Evolutionary conservation across 2,888 invertebrate genomes (phyloP).

Genomic region (Nomada fabriciana): DNA sequence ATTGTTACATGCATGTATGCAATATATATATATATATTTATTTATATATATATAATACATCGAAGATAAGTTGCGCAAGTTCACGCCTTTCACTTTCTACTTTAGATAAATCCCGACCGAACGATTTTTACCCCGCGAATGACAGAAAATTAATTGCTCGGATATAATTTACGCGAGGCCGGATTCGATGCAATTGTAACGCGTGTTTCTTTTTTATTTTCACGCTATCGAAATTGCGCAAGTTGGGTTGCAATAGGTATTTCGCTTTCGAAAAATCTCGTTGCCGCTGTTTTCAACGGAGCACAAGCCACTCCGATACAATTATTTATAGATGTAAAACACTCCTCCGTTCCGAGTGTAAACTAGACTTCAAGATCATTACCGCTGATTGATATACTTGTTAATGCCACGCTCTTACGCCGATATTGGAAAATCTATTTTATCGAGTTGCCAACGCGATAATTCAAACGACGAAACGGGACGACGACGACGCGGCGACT

Average conservation of each 20-base stretch:
- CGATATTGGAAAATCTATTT: conserved; percentile 15
- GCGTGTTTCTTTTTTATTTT: background rate
- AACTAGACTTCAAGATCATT: conserved; percentile 8
- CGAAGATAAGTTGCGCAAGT: conserved; percentile 30
- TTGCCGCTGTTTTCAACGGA: background rate
- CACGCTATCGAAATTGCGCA: background rate
- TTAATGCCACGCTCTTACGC: background rate
- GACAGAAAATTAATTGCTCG: conserved; percentile 17
- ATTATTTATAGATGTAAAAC: too few relatives aligned
- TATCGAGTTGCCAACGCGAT: background rate
- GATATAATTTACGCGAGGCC: conserved; percentile 2
- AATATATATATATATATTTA: too few relatives aligned
- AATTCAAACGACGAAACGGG: conserved; percentile 12
- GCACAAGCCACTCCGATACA: too few relatives aligned
- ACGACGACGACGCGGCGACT: background rate
- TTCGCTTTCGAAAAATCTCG: background rate
- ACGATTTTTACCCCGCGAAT: conserved; percentile 25
- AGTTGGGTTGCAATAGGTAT: background rate
- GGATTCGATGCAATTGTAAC: conserved; percentile 30
- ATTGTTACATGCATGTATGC: background rate
- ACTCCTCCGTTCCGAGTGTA: too few relatives aligned
- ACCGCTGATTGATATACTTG: conserved; percentile 14
- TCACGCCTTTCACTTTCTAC: conserved; percentile 53
- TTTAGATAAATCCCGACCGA: conserved; percentile 44
- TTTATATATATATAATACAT: conserved; percentile 7